A percentile compares a stretch with the other conserved stretches of the same genome.
Evolutionary conservation across 2,113 vertebrate genomes (phyloP).

Genomic region (Parotia lawesii): DNA sequence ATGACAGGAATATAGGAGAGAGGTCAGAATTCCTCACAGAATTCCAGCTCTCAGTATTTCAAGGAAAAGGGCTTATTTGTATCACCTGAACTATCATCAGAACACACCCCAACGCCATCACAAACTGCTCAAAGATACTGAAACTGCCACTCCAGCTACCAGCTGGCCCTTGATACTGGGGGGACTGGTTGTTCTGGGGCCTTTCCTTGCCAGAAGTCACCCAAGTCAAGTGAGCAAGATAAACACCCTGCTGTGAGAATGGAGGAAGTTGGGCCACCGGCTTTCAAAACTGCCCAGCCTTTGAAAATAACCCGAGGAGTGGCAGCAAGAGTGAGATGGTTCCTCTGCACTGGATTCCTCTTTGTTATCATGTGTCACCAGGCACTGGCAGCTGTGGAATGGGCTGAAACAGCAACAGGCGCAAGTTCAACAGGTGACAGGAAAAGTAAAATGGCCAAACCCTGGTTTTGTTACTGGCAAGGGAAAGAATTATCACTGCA

Average conservation of each 20-base stretch:
- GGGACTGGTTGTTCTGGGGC: background rate
- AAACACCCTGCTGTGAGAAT: background rate
- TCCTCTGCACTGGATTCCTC: background rate
- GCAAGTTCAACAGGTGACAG: background rate
- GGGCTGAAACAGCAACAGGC: background rate
- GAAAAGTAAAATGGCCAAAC: background rate
- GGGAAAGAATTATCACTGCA: background rate
- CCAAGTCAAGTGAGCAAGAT: background rate
- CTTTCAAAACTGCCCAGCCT: background rate
- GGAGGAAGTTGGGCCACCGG: background rate
- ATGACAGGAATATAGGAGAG: background rate
- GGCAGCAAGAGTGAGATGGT: background rate
- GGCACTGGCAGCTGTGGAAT: background rate
- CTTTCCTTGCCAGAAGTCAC: background rate
- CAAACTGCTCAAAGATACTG: background rate
- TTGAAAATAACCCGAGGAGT: background rate
- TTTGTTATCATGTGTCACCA: background rate
- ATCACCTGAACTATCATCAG: rapidly evolving
- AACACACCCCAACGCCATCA: background rate
- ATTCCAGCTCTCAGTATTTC: background rate
- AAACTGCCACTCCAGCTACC: background rate
- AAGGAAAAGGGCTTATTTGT: background rate
- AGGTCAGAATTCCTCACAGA: background rate
- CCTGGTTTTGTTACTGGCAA: background rate
- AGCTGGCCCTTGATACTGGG: background rate